Evolutionary conservation across 2,113 vertebrate genomes (phyloP).

Genomic region (Cyanoliseus patagonus): DNA sequence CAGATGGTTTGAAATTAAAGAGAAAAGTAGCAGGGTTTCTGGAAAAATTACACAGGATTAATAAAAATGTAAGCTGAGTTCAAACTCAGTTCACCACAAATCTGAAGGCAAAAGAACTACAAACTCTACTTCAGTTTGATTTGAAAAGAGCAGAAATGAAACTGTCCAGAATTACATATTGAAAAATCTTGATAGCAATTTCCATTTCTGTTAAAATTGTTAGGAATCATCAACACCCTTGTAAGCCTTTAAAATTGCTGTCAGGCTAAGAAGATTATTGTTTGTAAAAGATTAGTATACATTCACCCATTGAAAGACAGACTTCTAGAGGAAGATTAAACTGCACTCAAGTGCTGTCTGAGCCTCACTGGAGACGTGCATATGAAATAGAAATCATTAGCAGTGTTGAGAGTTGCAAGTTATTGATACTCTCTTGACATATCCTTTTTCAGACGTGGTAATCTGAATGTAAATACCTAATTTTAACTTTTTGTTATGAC

Average conservation of each 20-base stretch:
- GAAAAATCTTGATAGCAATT: not conserved
- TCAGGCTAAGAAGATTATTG: not conserved
- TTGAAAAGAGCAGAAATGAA: not conserved
- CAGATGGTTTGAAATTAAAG: slow-evolving; percentile 25
- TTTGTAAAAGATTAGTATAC: not conserved
- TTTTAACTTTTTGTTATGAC: not conserved
- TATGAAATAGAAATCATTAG: not conserved
- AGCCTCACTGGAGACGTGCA: not conserved
- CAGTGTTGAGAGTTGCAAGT: not conserved
- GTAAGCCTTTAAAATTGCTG: not conserved
- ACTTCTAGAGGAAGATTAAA: not conserved
- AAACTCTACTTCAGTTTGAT: not conserved
- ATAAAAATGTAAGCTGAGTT: not conserved
- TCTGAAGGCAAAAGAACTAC: not conserved
- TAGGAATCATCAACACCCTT: not conserved
- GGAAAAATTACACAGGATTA: not conserved
- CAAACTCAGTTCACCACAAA: not conserved
- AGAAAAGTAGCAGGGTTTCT: not conserved
- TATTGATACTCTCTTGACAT: not conserved
- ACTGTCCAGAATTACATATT: not conserved
- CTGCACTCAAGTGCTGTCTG: not conserved
- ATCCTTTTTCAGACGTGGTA: not conserved
- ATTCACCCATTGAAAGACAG: not conserved
- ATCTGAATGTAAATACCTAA: not conserved
- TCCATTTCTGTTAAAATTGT: not conserved